Percentiles rank a stretch among this genome's conserved stretches.
phyloP scores from a whole-genome alignment of 2,888 invertebrate species.

The Hyles lineata region DNA sequence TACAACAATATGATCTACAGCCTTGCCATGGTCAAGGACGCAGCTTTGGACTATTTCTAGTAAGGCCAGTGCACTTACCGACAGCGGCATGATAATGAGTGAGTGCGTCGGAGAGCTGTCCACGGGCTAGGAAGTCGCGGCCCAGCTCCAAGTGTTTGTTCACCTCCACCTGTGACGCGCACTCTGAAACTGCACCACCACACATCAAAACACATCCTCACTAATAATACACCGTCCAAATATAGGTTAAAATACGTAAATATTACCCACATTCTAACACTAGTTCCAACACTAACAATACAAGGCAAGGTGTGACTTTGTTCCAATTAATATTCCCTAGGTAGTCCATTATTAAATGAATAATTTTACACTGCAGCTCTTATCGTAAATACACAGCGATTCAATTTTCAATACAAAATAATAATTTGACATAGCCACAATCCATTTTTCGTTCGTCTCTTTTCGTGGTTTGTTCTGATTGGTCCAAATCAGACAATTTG shows the following conservation, averaged over 20 bases:
- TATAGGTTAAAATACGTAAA: slow-evolving; percentile 52
- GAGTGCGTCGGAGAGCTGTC: slow-evolving; percentile 97
- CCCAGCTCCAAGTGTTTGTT: slow-evolving; percentile 97
- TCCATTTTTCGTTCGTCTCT: slow-evolving; percentile 81
- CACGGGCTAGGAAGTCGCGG: slow-evolving; percentile 94
- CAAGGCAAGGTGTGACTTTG: slow-evolving; percentile 87
- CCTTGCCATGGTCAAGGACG: slow-evolving; percentile 14
- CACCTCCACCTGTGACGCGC: slow-evolving; percentile 90
- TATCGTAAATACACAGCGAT: slow-evolving; percentile 58
- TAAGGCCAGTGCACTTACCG: slow-evolving; percentile 84
- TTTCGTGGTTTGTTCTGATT: slow-evolving; percentile 84
- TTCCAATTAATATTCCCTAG: slow-evolving; percentile 85
- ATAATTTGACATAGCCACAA: slow-evolving; percentile 75
- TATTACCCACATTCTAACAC: slow-evolving; percentile 86
- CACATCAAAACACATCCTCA: slow-evolving; percentile 50
- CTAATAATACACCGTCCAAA: slow-evolving; percentile 48
- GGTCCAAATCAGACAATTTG: slow-evolving; percentile 79
- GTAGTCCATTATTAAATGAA: slow-evolving; percentile 78
- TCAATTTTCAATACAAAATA: slow-evolving; percentile 71
- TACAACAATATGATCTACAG: not conserved
- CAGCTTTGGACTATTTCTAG: slow-evolving; percentile 1
- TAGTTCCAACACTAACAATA: slow-evolving; percentile 88
- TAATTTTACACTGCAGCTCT: slow-evolving; percentile 62
- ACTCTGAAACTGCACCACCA: slow-evolving; percentile 87
- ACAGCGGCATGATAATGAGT: slow-evolving; percentile 99